A percentile compares a stretch with the other conserved stretches of the same genome.
Conservation (phyloP, 1,140 invertebrate species). For the Drosophila suzukii region DNA sequence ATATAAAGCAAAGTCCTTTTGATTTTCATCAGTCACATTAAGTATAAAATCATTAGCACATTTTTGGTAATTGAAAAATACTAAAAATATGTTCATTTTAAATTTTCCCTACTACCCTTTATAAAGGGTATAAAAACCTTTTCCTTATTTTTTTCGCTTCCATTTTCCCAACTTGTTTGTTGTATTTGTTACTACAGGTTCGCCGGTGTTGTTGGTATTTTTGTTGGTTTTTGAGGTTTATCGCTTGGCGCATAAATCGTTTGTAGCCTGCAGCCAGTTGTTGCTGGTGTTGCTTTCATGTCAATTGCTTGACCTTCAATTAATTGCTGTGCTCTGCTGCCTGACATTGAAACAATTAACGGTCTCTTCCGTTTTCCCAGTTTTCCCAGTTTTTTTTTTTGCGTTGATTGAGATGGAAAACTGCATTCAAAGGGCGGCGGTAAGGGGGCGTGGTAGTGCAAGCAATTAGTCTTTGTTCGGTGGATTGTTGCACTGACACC, state of each 20-base stretch:
- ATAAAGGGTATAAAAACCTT: constrained; percentile 15
- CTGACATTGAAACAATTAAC: constrained; percentile 76
- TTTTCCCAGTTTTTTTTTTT: constrained; percentile 4
- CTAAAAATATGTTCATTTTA: too few relatives aligned
- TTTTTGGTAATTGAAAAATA: too few relatives aligned
- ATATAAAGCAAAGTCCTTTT: too few relatives aligned
- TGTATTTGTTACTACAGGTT: constrained; percentile 24
- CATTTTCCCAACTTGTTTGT: constrained; percentile 11
- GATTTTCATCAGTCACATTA: too few relatives aligned
- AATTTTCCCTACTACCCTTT: too few relatives aligned
- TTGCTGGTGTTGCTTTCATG: constrained; percentile 39
- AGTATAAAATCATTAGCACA: too few relatives aligned
- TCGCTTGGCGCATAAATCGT: constrained; percentile 59
- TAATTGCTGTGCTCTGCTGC: constrained; percentile 48
- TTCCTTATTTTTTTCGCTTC: not conserved
- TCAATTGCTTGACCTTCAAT: constrained; percentile 73
- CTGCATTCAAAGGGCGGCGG: constrained; percentile 15
- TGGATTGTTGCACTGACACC: constrained; percentile 45
- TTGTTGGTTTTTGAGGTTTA: constrained; percentile 47
- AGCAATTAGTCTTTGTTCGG: constrained; percentile 53
- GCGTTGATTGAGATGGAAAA: constrained; percentile 44
- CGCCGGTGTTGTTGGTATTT: constrained; percentile 10
- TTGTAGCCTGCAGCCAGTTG: constrained; percentile 30
- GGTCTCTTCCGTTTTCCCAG: constrained; percentile 14
- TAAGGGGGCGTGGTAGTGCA: constrained; percentile 7